Base-by-base conservation (phyloP, 2,888 invertebrate genomes). In the Tuta absoluta region DNA sequence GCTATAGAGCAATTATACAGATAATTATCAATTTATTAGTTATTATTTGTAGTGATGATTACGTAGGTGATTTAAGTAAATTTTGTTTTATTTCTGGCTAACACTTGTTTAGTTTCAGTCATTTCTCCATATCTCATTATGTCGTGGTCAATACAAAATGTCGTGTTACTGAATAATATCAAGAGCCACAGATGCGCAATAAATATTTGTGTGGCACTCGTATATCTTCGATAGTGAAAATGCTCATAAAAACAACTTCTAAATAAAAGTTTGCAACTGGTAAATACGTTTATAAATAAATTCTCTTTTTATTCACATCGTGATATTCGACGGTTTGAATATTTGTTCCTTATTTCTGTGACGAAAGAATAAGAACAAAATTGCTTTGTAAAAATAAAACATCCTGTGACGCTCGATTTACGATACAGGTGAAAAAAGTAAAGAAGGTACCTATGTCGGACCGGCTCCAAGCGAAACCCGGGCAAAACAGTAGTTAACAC, bases 401-500 rank as follows among this genome's bases (percentile, higher is more conserved):
- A 72, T 71, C 71, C 72, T 73, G 81, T 81, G 79, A 81, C 84
- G 84, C 78, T 81, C 79, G 82, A 82, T 84, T 84, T 82, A 77
- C 76, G 77, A 80, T 80, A 78, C 81, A 68, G 68, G 66, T 66
- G 72, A 78, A 73, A 76, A 77, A 69, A 66, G 64, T 64, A 65
- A 65, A 65, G 56, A n/a, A n/a, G n/a, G n/a, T n/a, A n/a, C n/a
- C n/a, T 60, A 62, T 61, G 66, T 64, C 63, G 66, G 71, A 56
- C 76, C 78, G 75, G 77, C 68, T 70, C 67, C 72, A 75, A 73
- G 73, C 71, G 71, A 67, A 72, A 77, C 73, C 78, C 70, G 76
- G 74, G 75, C 77, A 71, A 78, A 77, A 87, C 89, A 84, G 89
- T 89, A 89, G 89, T 89, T 75, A 80, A 81, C 80, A 69, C 68